Base-by-base conservation (phyloP, 2,113 vertebrate genomes). In the Pygoscelis antarcticus region DNA sequence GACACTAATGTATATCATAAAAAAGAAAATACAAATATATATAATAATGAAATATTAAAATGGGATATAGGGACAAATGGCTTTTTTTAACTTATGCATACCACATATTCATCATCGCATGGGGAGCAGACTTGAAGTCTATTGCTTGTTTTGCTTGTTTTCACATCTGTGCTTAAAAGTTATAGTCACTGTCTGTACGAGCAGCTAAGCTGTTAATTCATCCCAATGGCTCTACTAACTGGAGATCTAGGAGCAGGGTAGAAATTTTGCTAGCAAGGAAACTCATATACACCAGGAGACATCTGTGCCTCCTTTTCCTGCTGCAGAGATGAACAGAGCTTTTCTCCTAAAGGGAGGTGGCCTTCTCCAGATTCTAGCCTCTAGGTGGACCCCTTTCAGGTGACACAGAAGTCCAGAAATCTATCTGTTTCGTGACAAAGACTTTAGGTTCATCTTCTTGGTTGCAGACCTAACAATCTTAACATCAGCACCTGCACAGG, bases 331-430 rank as follows among this genome's bases (percentile, higher is more conserved):
- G 13, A 80, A 12, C 16, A 51, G 17, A 65, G 8, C 8, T 51
- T 51, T 77, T 30, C 25, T 65, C 32, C 16, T n/a, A 25, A 51
- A 5, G 6, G 44, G 20, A 55, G 20, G 13, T 61, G n/a, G 10
- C 18, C 32, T 76, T 64, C 29, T 65, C 26, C 42, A 55, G 58
- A 51, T 42, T 80, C 38, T 42, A 61, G 13, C 7, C 15, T 27
- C 4, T 0, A 7, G 7, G 14, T 40, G 12, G n/a, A 51, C 21
- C 0, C 22, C 6, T 51, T 77, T 61, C 40, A 25, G 16, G 22
- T 82, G n/a, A 46, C 16, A 32, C 7, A 55, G 55, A 58, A 83
- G 19, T 65, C 9, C 51, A 60, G 23, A 87, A 95, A 77, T 64
- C 18, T 10, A 17, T 16, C 32, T 47, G 20, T 62, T 80, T 34